Base-by-base conservation (phyloP, 2,888 invertebrate genomes). In the Thereva nobilitata region DNA sequence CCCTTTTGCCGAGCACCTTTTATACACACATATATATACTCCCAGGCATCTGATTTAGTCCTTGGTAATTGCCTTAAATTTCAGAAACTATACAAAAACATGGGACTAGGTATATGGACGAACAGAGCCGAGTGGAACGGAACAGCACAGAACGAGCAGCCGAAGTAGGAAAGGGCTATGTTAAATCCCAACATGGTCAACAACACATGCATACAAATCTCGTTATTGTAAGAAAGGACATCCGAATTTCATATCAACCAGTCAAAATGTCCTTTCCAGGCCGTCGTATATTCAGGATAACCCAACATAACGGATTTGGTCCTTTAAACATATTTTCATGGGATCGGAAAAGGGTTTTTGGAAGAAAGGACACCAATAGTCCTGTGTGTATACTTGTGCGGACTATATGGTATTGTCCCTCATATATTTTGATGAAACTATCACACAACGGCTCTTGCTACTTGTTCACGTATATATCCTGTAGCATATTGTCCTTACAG, bases 221-320 rank as follows among this genome's bases (percentile, higher is more conserved):
- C 49, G 61, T 61, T 61, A 61, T 50, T 50, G 61, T 50, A 23
- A 61, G 61, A 67, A 69, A 69, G 69, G 69, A 69, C 69, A 69
- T 65, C 64, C 65, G 67, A 69, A 67, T 65, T 69, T 64, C 69
- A 69, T 69, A 67, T 67, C 61, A 69, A 69, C 69, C 69, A 69
- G 69, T 69, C 69, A 69, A 69, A 69, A 69, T 69, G 69, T 69
- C 69, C 69, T 64, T 69, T 64, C 50, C 50, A 61, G 61, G 50
- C 61, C 61, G 50, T 50, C 49, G 41, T 61, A 47, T 63, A 40
- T 64, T 47, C 52, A 42, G 66, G 68, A 67, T 68, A 66, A 64
- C 66, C 61, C 50, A 66, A 66, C 57, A 57, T 57, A 56, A 56
- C 66, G 41, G 56, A 66, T 57, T 64, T 64, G 35, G 34, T 64